Conservation (phyloP, 2,113 vertebrate genomes). For the Eupsittula cactorum region DNA sequence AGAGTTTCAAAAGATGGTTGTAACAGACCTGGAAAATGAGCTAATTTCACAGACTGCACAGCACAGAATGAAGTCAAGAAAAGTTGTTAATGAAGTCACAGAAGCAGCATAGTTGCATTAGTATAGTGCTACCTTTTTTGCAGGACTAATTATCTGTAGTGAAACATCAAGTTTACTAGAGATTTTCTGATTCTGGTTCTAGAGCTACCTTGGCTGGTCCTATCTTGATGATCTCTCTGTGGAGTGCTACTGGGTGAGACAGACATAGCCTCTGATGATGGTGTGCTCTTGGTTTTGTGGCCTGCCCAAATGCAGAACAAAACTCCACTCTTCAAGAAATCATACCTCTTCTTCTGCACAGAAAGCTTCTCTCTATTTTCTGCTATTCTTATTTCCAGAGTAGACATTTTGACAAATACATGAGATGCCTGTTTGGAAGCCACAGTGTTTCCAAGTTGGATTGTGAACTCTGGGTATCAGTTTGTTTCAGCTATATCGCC, state of each 20-base stretch:
- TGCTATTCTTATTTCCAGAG: background rate
- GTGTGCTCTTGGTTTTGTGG: background rate
- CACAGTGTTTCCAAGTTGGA: background rate
- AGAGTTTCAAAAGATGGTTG: background rate
- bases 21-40: background rate
- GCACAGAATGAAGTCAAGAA: background rate
- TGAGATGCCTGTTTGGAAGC: background rate
- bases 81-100: background rate
- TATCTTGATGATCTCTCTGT: background rate
- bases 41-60: background rate
- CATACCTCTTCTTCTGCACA: background rate
- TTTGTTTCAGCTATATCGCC: background rate
- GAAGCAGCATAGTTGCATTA: background rate
- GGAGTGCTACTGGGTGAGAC: background rate
- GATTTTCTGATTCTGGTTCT: background rate
- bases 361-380: background rate
- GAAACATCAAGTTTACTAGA: background rate
- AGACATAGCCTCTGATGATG: background rate
- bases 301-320: background rate
- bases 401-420: background rate
- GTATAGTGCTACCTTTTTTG: background rate
- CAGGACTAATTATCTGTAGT: background rate
- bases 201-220: background rate
- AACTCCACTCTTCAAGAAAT: background rate
- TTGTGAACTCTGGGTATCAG: background rate